Evolutionary conservation across 2,797 vertebrate species (phyloP).

Genomic region (Australoheros facetus): DNA sequence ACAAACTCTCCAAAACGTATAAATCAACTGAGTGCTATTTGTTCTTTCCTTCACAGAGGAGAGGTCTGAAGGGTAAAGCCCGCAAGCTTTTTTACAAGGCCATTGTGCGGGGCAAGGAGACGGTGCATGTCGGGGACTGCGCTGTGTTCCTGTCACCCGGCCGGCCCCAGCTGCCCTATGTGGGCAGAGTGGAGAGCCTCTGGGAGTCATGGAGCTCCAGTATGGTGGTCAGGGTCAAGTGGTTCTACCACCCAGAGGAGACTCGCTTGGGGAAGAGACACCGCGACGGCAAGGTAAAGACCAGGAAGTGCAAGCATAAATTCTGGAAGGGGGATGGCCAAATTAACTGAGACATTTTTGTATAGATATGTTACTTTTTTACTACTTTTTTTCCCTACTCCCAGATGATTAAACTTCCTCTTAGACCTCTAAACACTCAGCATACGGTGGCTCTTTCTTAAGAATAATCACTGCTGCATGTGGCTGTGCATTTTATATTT

Average conservation of each 20-base stretch:
- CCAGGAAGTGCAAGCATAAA: slow-evolving; percentile 11
- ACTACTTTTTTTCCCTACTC: slow-evolving; percentile 29
- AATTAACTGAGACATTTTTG: slow-evolving; percentile 41
- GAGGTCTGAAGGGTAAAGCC: slow-evolving; percentile 97
- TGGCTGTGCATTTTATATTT: slow-evolving; percentile 24
- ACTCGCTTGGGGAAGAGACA: slow-evolving; percentile 95
- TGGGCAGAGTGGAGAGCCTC: slow-evolving; percentile 97
- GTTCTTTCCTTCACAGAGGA: slow-evolving; percentile 81
- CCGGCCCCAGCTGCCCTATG: slow-evolving; percentile 94
- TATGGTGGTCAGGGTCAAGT: slow-evolving; percentile 99
- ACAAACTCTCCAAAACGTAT: slow-evolving; percentile 18
- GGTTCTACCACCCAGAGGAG: slow-evolving; percentile 99
- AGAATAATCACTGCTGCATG: not conserved
- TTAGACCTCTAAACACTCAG: slow-evolving; percentile 15
- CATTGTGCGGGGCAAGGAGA: slow-evolving; percentile 94
- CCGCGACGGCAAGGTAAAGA: slow-evolving; percentile 92
- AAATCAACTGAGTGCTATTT: slow-evolving; percentile 32
- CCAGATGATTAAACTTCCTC: slow-evolving; percentile 19
- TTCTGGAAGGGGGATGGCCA: slow-evolving; percentile 36
- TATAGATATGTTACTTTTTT: slow-evolving; percentile 34
- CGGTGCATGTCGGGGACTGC: slow-evolving; percentile 92
- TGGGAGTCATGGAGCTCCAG: slow-evolving; percentile 99
- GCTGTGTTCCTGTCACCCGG: slow-evolving; percentile 97
- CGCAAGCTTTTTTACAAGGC: slow-evolving; percentile 98
- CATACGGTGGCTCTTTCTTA: not conserved